Percentiles rank a stretch among this genome's conserved stretches.
Evolutionary conservation across 2,797 vertebrate genomes (phyloP).

Genomic region (Acipenser oxyrinchus): DNA sequence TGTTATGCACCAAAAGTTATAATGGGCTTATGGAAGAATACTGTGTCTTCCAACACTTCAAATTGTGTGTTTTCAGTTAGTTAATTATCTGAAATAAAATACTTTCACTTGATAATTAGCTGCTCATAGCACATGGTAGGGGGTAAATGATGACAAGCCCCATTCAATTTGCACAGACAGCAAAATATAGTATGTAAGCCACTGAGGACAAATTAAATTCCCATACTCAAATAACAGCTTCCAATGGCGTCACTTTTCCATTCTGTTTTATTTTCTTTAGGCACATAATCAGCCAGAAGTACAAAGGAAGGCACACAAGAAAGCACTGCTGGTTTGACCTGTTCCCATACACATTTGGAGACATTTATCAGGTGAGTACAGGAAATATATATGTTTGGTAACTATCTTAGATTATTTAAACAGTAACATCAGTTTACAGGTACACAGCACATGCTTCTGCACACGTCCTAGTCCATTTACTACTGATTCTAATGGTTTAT

Average conservation of each 20-base stretch:
- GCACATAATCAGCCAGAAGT: constrained; percentile 1
- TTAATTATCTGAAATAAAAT: constrained; percentile 18
- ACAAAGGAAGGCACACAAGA: constrained; percentile 2
- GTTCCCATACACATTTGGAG: not conserved
- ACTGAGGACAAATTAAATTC: constrained; percentile 4
- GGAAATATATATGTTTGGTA: no score
- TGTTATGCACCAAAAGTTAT: no score
- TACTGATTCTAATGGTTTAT: no score
- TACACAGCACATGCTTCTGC: no score
- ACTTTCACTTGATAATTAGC: constrained; percentile 15
- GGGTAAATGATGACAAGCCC: constrained; percentile 19
- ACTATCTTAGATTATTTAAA: no score
- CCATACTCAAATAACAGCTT: not conserved
- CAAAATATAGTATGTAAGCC: constrained; percentile 1
- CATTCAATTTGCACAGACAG: constrained; percentile 19
- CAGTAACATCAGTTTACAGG: no score
- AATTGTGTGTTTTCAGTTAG: constrained; percentile 10
- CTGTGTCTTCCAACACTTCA: not conserved
- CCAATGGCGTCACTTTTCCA: not conserved
- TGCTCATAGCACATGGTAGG: constrained; percentile 16
- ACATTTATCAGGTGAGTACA: no score
- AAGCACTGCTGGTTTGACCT: not conserved
- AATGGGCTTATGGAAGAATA: no score
- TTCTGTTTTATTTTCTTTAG: constrained; percentile 11
- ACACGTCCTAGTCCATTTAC: no score